phyloP scores from a whole-genome alignment of 2,888 invertebrate genomes.

The Buathra laborator region DNA sequence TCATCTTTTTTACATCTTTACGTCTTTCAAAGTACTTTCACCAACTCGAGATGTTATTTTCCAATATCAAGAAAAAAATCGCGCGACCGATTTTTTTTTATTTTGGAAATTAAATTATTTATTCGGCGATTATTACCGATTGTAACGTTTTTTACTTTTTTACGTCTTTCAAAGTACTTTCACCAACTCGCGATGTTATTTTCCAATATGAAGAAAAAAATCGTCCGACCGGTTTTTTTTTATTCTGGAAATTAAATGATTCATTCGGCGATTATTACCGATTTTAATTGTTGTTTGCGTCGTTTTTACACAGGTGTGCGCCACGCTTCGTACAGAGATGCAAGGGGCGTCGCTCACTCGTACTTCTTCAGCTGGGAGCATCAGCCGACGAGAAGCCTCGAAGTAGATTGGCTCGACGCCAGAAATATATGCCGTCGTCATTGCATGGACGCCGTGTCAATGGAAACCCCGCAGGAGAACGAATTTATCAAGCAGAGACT shows the following conservation, averaged over 20 bases:
- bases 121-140: no score
- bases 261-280: background rate
- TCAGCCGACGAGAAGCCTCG: constrained; percentile 91
- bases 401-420: constrained; percentile 96
- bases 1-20: no score
- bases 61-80: no score
- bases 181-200: no score
- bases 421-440: constrained; percentile 96
- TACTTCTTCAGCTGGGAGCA: constrained; percentile 98
- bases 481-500: constrained; percentile 96
- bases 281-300: constrained; percentile 40
- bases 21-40: no score
- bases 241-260: background rate
- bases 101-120: no score
- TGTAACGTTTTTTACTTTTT: no score
- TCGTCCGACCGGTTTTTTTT: background rate
- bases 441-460: constrained; percentile 97
- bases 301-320: constrained; percentile 89
- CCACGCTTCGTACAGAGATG: constrained; percentile 95
- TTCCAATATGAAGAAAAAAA: no score
- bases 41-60: no score
- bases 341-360: constrained; percentile 94
- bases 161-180: no score
- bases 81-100: no score
- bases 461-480: constrained; percentile 96